Percentiles rank a stretch among this genome's conserved stretches.
Conservation (phyloP, 35 echinoderm and acorn worm species). For the Heliocidaris erythrogramma region DNA sequence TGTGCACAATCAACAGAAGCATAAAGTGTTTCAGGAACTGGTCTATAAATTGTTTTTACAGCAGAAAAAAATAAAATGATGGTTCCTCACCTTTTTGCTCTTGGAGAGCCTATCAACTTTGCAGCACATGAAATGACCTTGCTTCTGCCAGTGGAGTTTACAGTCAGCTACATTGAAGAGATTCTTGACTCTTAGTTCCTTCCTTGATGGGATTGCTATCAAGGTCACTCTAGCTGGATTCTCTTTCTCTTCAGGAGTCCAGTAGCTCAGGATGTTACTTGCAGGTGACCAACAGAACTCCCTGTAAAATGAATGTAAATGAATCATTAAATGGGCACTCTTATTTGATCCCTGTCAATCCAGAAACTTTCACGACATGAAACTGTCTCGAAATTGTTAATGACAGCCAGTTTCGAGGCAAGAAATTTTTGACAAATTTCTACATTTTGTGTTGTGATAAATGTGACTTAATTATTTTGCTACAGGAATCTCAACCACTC, state of each 20-base stretch:
- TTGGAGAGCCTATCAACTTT: constrained; percentile 91
- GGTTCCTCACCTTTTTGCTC: constrained; percentile 84
- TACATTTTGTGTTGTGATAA: no score
- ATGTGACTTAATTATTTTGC: no score
- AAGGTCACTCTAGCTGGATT: constrained; percentile 91
- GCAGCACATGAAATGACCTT: constrained; percentile 83
- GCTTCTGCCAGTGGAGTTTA: constrained; percentile 96
- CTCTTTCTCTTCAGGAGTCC: constrained; percentile 89
- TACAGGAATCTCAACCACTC: no score
- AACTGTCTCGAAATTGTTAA: no score
- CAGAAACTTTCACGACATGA: no score
- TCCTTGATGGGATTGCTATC: constrained; percentile 85
- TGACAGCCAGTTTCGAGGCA: no score
- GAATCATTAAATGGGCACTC: no score
- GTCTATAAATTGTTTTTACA: no score
- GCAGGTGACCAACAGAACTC: constrained; percentile 96
- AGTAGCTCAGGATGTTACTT: constrained; percentile 73
- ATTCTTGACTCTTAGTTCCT: constrained; percentile 87
- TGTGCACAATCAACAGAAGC: no score
- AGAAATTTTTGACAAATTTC: no score
- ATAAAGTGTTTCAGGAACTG: no score
- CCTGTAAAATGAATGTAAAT: constrained; percentile 46
- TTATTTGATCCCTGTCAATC: no score
- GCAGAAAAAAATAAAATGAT: background rate
- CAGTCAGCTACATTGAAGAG: constrained; percentile 96